Evolutionary conservation across 30 jellyfish, hydroid and myxozoan species (phyloP).

Genomic region (Catostylus mosaicus): DNA sequence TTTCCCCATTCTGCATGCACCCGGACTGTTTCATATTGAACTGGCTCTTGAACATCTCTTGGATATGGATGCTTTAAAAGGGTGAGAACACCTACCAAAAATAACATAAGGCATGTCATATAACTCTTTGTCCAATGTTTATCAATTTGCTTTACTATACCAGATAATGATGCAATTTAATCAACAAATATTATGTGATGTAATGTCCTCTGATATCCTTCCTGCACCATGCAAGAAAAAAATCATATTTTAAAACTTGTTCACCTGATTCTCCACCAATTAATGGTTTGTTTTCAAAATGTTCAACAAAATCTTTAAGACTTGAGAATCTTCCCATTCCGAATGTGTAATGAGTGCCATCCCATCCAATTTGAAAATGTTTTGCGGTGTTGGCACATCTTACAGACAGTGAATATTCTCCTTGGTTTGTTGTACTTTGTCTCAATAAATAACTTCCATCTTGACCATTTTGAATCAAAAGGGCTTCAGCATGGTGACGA

Average conservation of each 20-base stretch:
- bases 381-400: slow-evolving; percentile 93
- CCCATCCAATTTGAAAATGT: slow-evolving; percentile 96
- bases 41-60: slow-evolving; percentile 92
- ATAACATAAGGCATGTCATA: too few species aligned
- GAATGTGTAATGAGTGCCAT: slow-evolving; percentile 87
- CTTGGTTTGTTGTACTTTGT: slow-evolving; percentile 82
- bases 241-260: too few species aligned
- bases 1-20: slow-evolving; percentile 98
- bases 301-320: slow-evolving; percentile 83
- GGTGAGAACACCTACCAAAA: slow-evolving; percentile 77
- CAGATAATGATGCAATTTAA: too few species aligned
- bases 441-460: slow-evolving; percentile 96
- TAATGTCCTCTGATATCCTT: too few species aligned
- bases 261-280: slow-evolving; percentile 96
- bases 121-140: too few species aligned
- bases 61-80: slow-evolving; percentile 91
- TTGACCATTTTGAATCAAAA: slow-evolving; percentile 90
- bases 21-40: slow-evolving; percentile 78
- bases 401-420: slow-evolving; percentile 90
- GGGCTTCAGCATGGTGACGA: slow-evolving; percentile 99
- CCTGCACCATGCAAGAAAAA: too few species aligned
- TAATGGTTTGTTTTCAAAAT: slow-evolving; percentile 86
- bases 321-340: slow-evolving; percentile 96
- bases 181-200: too few species aligned
- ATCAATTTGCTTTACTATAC: too few species aligned